These are phyloP conservation scores for Sipha flava DNA, from an alignment of 1,140 invertebrate genomes.

Conservation along the genomic window DNA sequence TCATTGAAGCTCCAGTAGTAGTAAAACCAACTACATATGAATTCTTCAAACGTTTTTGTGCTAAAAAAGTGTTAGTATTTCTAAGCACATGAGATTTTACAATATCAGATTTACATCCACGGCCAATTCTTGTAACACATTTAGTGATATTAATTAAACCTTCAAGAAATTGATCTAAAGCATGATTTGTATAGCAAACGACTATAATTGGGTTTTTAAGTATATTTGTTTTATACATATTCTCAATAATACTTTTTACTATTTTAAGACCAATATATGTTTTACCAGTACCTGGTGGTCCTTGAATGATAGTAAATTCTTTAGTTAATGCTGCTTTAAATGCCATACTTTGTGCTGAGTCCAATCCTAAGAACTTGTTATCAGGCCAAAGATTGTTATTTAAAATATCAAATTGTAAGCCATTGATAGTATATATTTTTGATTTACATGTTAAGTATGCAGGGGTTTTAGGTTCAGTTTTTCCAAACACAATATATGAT, in stretches of 20 bases:
- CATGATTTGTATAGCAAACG: conserved; percentile 81
- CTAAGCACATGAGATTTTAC: conserved; percentile 18
- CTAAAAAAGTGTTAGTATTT: not conserved
- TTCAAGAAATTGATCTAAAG: conserved; percentile 77
- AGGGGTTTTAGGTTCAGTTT: not conserved
- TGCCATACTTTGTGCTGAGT: conserved; percentile 52
- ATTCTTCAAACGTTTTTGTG: not conserved
- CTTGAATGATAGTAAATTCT: conserved; percentile 66
- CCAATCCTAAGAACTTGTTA: conserved; percentile 44
- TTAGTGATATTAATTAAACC: conserved; percentile 52
- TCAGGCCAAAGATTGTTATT: conserved; percentile 44
- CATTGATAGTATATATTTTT: not conserved
- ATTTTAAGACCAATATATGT: conserved; percentile 62
- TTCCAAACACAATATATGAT: conserved; percentile 52
- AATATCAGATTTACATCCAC: conserved; percentile 52
- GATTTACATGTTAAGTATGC: not conserved
- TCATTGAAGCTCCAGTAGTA: conserved; percentile 12
- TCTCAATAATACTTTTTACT: conserved; percentile 49
- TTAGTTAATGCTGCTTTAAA: conserved; percentile 51
- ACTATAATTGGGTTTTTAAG: conserved; percentile 55
- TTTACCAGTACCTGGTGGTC: conserved; percentile 70
- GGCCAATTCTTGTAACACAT: conserved; percentile 64
- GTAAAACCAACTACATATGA: conserved; percentile 16
- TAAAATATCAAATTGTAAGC: conserved; percentile 36
- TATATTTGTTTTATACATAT: conserved; percentile 12